Base-by-base conservation (phyloP, 2,113 vertebrate species). In the Axis porcinus region DNA sequence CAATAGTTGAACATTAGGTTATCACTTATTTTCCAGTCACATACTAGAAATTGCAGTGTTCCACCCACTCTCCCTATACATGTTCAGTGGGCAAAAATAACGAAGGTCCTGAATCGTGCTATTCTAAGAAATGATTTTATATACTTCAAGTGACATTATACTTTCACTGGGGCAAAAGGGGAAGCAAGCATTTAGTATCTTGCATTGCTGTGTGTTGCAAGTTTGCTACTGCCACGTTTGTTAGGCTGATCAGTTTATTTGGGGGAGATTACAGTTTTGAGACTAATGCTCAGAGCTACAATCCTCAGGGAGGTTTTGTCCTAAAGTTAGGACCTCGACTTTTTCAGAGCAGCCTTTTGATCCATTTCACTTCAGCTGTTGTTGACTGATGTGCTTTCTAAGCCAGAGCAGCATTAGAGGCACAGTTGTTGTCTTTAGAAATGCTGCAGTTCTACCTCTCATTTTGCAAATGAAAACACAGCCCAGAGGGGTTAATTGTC, bases 391-490 rank as follows among this genome's bases (percentile, higher is more conserved):
- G 76, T 94, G 47, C 76, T 97, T 83, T 89, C 50, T 33, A 86
- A 95, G 60, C 43, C 13, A 43, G 47, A 93, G 58, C 95, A 58
- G 64, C 55, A 28, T 96, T 92, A 67, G 62, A 96, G 90, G 60
- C 54, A 78, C 30, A 97, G 96, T 52, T 54, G 7, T 78, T 86
- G 81, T 91, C 47, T 81, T 93, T 58, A 83, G 87, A 40, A 54
- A 78, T 58, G 55, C 52, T 45, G 16, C 55, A 87, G 84, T 90
- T 95, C 91, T 86, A 4, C 58, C 52, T 95, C 74, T 97, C 40
- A 74, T 95, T 90, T 95, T 97, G 85, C 94, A 96, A 88, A 83
- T 96, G 91, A 96, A 96, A 97, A 70, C 94, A 85, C 43, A 95
- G 67, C 85, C 58, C 50, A 43, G 52, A 93, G 83, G 91, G 82